These are phyloP conservation scores for Craseonycteris thonglongyai DNA, from an alignment of 2,113 vertebrate species.

Conservation along the genomic window DNA sequence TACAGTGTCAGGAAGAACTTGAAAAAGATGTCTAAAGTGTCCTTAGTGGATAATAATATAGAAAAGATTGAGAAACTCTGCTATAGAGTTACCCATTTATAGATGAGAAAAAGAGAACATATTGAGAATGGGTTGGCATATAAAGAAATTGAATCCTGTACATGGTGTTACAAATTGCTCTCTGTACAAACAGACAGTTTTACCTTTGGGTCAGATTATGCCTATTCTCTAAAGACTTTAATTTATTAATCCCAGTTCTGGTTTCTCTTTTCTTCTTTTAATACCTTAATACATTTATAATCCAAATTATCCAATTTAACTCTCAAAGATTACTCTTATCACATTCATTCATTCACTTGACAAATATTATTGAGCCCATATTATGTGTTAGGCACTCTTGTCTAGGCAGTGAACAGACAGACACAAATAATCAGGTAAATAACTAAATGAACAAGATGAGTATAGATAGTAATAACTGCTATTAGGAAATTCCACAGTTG, in stretches of 20 bases:
- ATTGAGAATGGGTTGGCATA: not conserved
- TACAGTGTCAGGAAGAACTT: not conserved
- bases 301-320: not conserved
- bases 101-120: not conserved
- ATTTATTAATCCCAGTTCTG: not conserved
- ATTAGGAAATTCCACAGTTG: not conserved
- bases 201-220: not conserved
- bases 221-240: not conserved
- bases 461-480: not conserved
- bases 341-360: not conserved
- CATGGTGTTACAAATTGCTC: not conserved
- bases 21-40: not conserved
- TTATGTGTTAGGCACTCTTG: not conserved
- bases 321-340: not conserved
- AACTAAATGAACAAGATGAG: not conserved
- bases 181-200: not conserved
- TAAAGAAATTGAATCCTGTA: not conserved
- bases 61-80: not conserved
- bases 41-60: not conserved
- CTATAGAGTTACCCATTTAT: not conserved
- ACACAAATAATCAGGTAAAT: not conserved
- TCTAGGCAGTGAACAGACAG: not conserved
- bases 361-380: not conserved
- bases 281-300: not conserved
- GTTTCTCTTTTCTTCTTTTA: not conserved